Base-by-base conservation (phyloP, 1,140 invertebrate species). In the Homalodisca vitripennis region DNA sequence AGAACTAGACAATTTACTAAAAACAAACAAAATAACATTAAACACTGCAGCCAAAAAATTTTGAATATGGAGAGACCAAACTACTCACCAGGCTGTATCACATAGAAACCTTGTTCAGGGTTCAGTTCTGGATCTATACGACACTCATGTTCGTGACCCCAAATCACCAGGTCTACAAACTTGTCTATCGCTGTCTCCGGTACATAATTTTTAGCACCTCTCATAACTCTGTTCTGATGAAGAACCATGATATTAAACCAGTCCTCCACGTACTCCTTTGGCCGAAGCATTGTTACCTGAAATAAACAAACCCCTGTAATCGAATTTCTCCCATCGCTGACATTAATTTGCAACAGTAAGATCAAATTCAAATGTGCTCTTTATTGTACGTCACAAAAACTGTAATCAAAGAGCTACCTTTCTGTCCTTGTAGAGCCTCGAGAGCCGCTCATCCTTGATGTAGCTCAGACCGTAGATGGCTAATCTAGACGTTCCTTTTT, bases 91-190 rank as follows among this genome's bases (percentile, higher is more conserved):
- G 48, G 48, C n/a, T 51, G 48, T 51, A 51, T 51, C 2, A 51
- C 48, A 20, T 20, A 51, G 48, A 51, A 51, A 22, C 48, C 48
- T 3, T 51, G 48, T n/a, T n/a, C n/a, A n/a, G n/a, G n/a, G n/a
- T n/a, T n/a, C n/a, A n/a, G n/a, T n/a, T n/a, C n/a, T n/a, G n/a
- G n/a, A n/a, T n/a, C n/a, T n/a, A n/a, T n/a, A n/a, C n/a, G n/a
- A n/a, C n/a, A n/a, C n/a, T n/a, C n/a, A n/a, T n/a, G 98, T 77
- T 99, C 98, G 80, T 99, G 98, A 1, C 98, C 98, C 98, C 98
- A 99, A 66, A n/a, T n/a, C n/a, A 98, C 87, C 27, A 99, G 80
- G 81, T 99, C 86, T n/a, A n/a, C n/a, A 78, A 97, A 97, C 22
- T 87, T 82, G 13, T 95, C 94, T 32, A 99, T n/a, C n/a, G 88